A percentile compares a stretch with the other conserved stretches of the same genome.
Conservation (phyloP, 2,113 vertebrate species). For the Eleginops maclovinus region DNA sequence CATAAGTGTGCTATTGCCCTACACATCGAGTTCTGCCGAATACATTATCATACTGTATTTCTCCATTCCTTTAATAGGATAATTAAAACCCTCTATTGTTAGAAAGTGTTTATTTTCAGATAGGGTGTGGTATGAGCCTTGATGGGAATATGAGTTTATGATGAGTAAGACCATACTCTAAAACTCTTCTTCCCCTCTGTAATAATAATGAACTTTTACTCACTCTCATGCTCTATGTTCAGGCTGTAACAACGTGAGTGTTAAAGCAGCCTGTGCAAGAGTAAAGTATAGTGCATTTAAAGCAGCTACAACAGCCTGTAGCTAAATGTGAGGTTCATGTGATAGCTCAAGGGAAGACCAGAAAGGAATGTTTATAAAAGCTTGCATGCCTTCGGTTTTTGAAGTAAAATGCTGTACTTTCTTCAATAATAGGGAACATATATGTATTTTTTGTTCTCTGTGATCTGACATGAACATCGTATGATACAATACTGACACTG, state of each 20-base stretch:
- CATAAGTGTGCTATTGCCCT: too few relatives aligned
- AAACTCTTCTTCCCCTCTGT: background rate
- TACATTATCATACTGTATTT: background rate
- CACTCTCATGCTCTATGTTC: background rate
- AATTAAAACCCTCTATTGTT: background rate
- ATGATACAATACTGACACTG: background rate
- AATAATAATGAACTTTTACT: conserved; percentile 4
- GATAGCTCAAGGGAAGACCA: background rate
- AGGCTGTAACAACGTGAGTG: background rate
- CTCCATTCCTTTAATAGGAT: background rate
- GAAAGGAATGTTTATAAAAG: background rate
- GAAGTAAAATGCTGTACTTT: background rate
- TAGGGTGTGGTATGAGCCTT: background rate
- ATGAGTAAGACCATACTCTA: background rate
- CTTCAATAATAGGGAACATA: background rate
- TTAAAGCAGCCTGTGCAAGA: background rate
- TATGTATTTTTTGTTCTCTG: background rate
- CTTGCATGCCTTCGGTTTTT: background rate
- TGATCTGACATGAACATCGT: background rate
- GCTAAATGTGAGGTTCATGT: background rate
- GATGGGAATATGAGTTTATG: background rate
- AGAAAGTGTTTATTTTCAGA: background rate
- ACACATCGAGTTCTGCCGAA: background rate
- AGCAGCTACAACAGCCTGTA: background rate
- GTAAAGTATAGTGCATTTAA: background rate